phyloP scores from a whole-genome alignment of 2,888 invertebrate genomes.

The Brachypterus glaber region DNA sequence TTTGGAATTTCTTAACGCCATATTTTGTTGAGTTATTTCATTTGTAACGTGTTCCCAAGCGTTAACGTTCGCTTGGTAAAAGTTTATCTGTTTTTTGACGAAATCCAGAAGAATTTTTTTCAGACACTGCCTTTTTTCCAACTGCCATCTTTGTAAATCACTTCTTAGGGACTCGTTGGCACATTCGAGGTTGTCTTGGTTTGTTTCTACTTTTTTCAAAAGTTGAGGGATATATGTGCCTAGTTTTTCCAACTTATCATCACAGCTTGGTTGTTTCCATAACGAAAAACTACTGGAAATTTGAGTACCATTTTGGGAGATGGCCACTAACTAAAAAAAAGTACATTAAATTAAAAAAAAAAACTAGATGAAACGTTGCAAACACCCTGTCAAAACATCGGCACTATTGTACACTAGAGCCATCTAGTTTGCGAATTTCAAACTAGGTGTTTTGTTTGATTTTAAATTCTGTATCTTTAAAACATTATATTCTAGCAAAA shows the following conservation, averaged over 20 bases:
- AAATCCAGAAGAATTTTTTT: conserved; percentile 52
- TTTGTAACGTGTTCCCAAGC: conserved; percentile 46
- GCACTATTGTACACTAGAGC: too few species aligned
- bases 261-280: conserved; percentile 51
- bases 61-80: conserved; percentile 50
- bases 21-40: conserved; percentile 21
- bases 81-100: conserved; percentile 55
- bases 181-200: conserved; percentile 56
- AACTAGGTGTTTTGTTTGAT: too few species aligned
- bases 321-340: conserved; percentile 27
- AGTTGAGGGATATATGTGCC: conserved; percentile 44
- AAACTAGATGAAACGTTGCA: neutral
- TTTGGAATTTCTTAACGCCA: conserved; percentile 1
- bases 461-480: too few species aligned
- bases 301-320: conserved; percentile 27
- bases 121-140: conserved; percentile 53
- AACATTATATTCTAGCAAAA: too few species aligned
- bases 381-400: too few species aligned
- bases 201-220: conserved; percentile 43
- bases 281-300: conserved; percentile 38
- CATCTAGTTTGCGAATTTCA: too few species aligned
- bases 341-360: neutral
- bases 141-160: conserved; percentile 58
- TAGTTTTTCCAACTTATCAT: conserved; percentile 47
- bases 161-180: conserved; percentile 59